Base-by-base conservation (phyloP, 1,140 invertebrate species). In the Mizuhopecten yessoensis region DNA sequence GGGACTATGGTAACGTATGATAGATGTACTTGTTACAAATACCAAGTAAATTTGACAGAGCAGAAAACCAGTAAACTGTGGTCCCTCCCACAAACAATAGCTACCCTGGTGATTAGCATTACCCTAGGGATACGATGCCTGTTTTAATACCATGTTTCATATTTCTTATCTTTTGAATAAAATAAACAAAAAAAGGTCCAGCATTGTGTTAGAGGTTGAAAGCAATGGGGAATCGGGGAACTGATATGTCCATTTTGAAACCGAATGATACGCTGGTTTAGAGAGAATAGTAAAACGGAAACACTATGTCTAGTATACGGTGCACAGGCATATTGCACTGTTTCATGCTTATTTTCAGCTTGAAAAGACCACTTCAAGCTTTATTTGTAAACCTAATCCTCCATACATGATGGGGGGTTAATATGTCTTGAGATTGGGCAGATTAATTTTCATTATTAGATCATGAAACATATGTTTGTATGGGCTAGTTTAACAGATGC, bases 81-180 rank as follows among this genome's bases (percentile, higher is more conserved):
- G 57, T 9, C 57, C 57, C 57, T 75, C 57, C 57, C 57, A n/a
- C 57, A 75, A 29, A 75, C 57, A 75, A 75, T 75, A n/a, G 57
- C n/a, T 23, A 75, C 57, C 57, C 57, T 9, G n/a, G 57, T 75
- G 57, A 75, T 29, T 75, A 17, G 57, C 29, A n/a, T 75, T 75
- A 11, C 57, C 23, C n/a, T 29, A 75, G 57, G 0, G 2, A 9
- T 75, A 29, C 57, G 9, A 23, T 75, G n/a, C n/a, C 57, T n/a
- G 9, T 23, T n/a, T 75, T 45, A 75, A 75, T 75, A 3, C 57
- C 57, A 75, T 75, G 57, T 75, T 75, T 75, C 57, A 75, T n/a
- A 75, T 75, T 75, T 75, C 57, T 75, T 75, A 75, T 75, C 57
- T 75, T 75, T 75, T 75, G 57, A 75, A 75, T 75, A 75, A 75